Percentiles rank a stretch among this genome's conserved stretches.
Evolutionary conservation across 1,140 invertebrate species (phyloP).

Genomic region (Neodiprion lecontei): DNA sequence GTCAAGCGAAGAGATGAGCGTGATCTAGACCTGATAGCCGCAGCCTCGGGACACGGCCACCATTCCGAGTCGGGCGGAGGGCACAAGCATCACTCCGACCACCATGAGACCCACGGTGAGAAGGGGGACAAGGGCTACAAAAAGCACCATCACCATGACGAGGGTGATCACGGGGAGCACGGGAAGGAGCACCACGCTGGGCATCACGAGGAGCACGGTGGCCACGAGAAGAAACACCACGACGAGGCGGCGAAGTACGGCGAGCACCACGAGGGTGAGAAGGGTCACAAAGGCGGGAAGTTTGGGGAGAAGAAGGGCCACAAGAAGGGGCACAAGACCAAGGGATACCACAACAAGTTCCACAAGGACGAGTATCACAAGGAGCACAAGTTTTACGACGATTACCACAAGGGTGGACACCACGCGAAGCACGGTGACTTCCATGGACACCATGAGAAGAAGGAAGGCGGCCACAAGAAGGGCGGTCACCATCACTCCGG

Average conservation of each 20-base stretch:
- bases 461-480: constrained; percentile 75
- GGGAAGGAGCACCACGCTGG: constrained; percentile 75
- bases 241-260: constrained; percentile 73
- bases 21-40: constrained; percentile 52
- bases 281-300: constrained; percentile 78
- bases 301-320: constrained; percentile 81
- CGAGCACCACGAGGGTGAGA: constrained; percentile 75
- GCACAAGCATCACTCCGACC: constrained; percentile 66
- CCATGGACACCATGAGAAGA: constrained; percentile 73
- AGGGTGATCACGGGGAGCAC: constrained; percentile 74
- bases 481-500: constrained; percentile 74
- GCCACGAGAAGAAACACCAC: constrained; percentile 78
- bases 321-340: constrained; percentile 76
- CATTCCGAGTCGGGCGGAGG: constrained; percentile 69
- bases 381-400: constrained; percentile 85
- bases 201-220: constrained; percentile 75
- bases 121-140: constrained; percentile 72
- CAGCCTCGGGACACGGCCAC: constrained; percentile 56
- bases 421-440: constrained; percentile 73
- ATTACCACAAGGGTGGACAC: constrained; percentile 78
- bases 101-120: constrained; percentile 66
- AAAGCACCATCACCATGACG: constrained; percentile 68
- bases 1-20: neutral
- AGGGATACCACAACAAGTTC: constrained; percentile 79
- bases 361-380: constrained; percentile 85